Conservation (phyloP, 2,797 vertebrate species). For the Macrochelys suwanniensis region DNA sequence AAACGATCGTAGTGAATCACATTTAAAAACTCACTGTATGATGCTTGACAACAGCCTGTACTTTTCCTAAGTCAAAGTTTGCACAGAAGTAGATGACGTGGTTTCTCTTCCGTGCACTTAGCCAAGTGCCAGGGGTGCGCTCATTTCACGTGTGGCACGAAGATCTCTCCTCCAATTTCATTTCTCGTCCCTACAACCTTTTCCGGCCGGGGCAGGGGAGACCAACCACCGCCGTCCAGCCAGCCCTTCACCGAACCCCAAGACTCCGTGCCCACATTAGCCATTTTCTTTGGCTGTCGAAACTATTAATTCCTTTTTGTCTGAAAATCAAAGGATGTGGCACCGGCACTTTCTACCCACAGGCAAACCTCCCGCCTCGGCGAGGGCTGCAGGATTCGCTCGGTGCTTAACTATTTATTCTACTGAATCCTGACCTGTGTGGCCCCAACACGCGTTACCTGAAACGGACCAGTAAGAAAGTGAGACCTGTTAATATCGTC, state of each 20-base stretch:
- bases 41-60: neutral
- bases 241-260: neutral
- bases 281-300: neutral
- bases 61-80: neutral
- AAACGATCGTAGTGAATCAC: slow-evolving; percentile 10
- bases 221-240: neutral
- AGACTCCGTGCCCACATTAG: neutral
- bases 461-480: neutral
- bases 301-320: neutral
- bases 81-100: fast-evolving
- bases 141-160: fast-evolving
- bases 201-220: neutral
- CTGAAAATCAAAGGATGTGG: neutral
- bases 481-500: neutral
- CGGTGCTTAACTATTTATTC: neutral
- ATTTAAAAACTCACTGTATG: neutral
- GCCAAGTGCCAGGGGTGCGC: fast-evolving
- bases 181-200: neutral
- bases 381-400: neutral
- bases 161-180: neutral
- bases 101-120: neutral
- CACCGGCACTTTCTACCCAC: neutral
- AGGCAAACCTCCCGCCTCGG: too few relatives aligned
- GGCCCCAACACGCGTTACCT: neutral
- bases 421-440: neutral